Evolutionary conservation across 2,888 invertebrate genomes (phyloP).

Genomic region (Trachelus tabidus): DNA sequence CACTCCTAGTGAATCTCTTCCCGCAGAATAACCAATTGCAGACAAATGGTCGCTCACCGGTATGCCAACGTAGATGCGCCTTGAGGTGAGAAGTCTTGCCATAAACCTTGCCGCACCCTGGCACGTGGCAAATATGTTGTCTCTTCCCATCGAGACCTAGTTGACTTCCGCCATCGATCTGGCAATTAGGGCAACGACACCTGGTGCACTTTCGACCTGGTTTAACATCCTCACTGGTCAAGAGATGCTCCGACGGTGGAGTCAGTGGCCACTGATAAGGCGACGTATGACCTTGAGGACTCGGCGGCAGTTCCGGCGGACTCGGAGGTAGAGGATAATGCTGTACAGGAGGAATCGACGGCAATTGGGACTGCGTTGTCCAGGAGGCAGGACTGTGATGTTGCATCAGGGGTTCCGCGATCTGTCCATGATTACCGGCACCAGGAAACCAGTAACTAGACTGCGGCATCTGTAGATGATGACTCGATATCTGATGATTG

Average conservation of each 20-base stretch:
- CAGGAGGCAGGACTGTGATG: constrained; percentile 39
- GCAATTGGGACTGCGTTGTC: constrained; percentile 28
- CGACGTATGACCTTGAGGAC: constrained; percentile 43
- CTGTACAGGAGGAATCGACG: constrained; percentile 36
- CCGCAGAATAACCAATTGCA: constrained; percentile 92
- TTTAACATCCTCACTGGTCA: constrained; percentile 33
- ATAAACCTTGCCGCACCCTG: constrained; percentile 89
- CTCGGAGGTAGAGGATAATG: constrained; percentile 51
- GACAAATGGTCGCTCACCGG: constrained; percentile 90
- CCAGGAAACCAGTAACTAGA: constrained; percentile 49
- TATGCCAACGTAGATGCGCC: constrained; percentile 92
- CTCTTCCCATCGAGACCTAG: constrained; percentile 83
- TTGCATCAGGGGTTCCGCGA: constrained; percentile 44
- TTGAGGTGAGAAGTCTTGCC: constrained; percentile 95
- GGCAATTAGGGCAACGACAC: constrained; percentile 85
- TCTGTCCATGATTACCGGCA: constrained; percentile 36
- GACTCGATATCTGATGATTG: constrained; percentile 30
- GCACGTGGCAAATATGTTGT: constrained; percentile 87
- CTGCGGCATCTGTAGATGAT: constrained; percentile 34
- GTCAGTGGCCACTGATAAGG: constrained; percentile 52
- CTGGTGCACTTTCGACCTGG: constrained; percentile 75
- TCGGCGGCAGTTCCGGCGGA: constrained; percentile 45
- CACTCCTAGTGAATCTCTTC: constrained; percentile 91
- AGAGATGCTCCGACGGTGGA: constrained; percentile 42
- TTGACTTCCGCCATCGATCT: constrained; percentile 79